Base-by-base conservation (phyloP, 2,888 invertebrate genomes). In the Trichogramma evanescens region DNA sequence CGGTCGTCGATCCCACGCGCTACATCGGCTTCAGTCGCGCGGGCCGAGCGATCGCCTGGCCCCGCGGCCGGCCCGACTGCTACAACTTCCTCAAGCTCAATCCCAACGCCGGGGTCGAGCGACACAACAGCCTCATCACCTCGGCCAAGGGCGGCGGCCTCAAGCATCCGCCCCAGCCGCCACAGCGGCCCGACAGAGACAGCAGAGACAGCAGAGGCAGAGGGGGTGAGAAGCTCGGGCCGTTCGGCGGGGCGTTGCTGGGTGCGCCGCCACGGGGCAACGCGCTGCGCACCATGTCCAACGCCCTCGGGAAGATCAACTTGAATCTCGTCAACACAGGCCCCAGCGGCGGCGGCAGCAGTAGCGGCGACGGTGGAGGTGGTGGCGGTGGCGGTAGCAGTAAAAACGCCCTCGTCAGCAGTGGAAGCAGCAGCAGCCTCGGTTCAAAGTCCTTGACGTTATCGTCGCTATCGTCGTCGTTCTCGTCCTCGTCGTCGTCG, bases 21-120 rank as follows among this genome's bases (percentile, higher is more conserved):
- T 85, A 82, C 78, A 81, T 86, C 73, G 85, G 85, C 68, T 86
- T 86, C 82, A 85, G 84, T 79, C 80, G 80, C 69, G 78, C 79
- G 66, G 86, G 86, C 57, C 73, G 78, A 68, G 85, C 83, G 71
- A 78, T 85, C 70, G 81, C 72, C 65, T 73, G 73, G 59, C 68
- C 65, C 6, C 69, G 69, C 45, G 80, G 80, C 44, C 78, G 79
- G 64, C 81, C 82, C 76, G 82, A 82, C 73, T 86, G 86, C 75
- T 81, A 83, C 78, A 83, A 83, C 68, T 85, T 86, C 79, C 80
- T 86, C 78, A 85, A 84, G 78, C 80, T 81, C 72, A 83, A 83
- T 70, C 81, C 82, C 73, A 82, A 81, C 72, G 84, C 84, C 80
- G 82, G 83, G 76, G 84, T 86, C 73, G 79, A 78, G 76, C 78